Evolutionary conservation across 1,140 invertebrate genomes (phyloP), one percentile per base, ranked within the genome.

Genomic region (Berghia stephanieae): DNA sequence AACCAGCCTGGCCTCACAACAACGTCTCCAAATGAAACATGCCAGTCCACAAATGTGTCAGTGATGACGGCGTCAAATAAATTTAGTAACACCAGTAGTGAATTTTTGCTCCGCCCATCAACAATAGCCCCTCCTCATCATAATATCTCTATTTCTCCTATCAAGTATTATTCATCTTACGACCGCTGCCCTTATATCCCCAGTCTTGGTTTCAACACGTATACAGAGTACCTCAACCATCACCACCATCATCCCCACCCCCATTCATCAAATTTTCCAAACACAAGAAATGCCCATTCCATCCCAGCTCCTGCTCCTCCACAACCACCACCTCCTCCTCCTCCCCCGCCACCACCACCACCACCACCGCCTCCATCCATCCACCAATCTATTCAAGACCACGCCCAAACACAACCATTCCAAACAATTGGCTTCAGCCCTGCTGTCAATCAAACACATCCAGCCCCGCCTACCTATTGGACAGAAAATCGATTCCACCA

Each of bases 191-290:
- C 55, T 2, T 75, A 75, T 24, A 38, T 75, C n/a, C 68, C 68
- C 6, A 57, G 46, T 21, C 42, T 57, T 40, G 27, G 34, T 24
- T 60, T 63, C 5, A 60, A 60, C 38, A 18, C 72, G 13, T 75
- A 75, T 44, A 63, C 34, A 13, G 72, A 75, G 27, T 75, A 60
- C 44, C 38, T 75, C 55, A 75, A 38, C 16, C 72, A 75, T 34
- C 2, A 52, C 3, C 38, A 42, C n/a, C 13, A 6, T 16, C 34
- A 27, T 18, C 18, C 52, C 36, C 21, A 24, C 10, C 44, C 70
- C 44, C n/a, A n/a, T n/a, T n/a, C n/a, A n/a, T n/a, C n/a, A n/a
- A n/a, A n/a, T n/a, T n/a, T n/a, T n/a, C n/a, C n/a, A n/a, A n/a
- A n/a, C n/a, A n/a, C n/a, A n/a, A n/a, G n/a, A n/a, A n/a, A n/a